Evolutionary conservation across 1,140 invertebrate genomes (phyloP).

Genomic region (Drosophila asahinai): DNA sequence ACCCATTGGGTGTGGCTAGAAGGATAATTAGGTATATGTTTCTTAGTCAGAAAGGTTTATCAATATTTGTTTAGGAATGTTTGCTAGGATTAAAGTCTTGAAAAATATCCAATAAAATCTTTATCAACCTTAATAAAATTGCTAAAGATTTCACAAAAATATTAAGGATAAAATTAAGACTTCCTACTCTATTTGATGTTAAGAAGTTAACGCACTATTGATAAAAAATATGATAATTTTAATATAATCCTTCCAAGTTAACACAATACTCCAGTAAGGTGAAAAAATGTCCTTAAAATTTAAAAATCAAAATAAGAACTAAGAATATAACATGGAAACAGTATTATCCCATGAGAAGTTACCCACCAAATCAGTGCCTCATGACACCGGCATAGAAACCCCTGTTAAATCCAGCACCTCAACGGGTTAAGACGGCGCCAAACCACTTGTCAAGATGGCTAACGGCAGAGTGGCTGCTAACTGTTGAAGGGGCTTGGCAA

Average conservation of each 20-base stretch:
- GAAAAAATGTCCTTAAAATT: background rate
- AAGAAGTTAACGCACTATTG: too few relatives aligned
- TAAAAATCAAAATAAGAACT: background rate
- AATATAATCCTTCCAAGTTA: too few relatives aligned
- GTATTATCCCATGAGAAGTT: background rate
- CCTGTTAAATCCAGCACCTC: conserved; percentile 19
- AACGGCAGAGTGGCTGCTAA: conserved; percentile 66
- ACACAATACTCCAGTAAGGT: too few relatives aligned
- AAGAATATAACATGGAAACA: too few relatives aligned
- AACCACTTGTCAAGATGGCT: conserved; percentile 81
- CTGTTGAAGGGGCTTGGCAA: conserved; percentile 31
- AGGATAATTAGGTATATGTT: background rate
- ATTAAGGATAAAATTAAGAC: too few relatives aligned
- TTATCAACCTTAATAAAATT: too few relatives aligned
- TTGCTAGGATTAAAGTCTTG: background rate
- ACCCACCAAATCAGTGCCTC: conserved; percentile 6
- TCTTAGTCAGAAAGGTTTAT: background rate
- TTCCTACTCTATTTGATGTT: too few relatives aligned
- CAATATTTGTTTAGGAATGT: background rate
- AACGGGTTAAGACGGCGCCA: conserved; percentile 67
- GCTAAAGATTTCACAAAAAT: too few relatives aligned
- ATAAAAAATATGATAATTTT: too few relatives aligned
- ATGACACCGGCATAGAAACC: conserved; percentile 1
- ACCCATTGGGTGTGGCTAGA: conserved; percentile 16
- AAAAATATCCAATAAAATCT: background rate